These are phyloP conservation scores for Danionella dracula DNA, from an alignment of 2,797 vertebrate species.

Conservation along the genomic window DNA sequence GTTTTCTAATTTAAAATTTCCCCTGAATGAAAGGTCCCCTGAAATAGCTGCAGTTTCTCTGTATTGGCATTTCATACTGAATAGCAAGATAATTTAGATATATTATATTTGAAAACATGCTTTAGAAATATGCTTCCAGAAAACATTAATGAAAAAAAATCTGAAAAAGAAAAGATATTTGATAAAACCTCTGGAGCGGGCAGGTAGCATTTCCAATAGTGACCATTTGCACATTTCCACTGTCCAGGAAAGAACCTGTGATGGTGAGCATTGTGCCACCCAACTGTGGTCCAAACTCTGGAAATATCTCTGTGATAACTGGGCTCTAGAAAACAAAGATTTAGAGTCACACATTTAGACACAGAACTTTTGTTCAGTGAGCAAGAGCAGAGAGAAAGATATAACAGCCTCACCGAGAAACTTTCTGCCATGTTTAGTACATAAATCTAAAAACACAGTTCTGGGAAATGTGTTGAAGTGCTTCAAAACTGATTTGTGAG, in stretches of 20 bases:
- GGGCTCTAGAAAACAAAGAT: slow-evolving; percentile 71
- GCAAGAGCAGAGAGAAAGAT: not conserved
- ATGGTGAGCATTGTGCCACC: slow-evolving; percentile 88
- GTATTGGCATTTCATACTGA: no score
- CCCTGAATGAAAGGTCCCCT: no score
- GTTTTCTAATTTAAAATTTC: no score
- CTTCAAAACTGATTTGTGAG: not conserved
- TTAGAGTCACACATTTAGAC: not conserved
- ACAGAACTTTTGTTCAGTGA: not conserved
- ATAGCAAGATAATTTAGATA: no score
- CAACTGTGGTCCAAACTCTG: slow-evolving; percentile 85
- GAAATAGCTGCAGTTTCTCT: no score
- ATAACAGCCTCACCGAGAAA: no score
- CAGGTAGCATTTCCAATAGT: slow-evolving; percentile 70
- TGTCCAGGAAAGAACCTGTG: slow-evolving; percentile 78
- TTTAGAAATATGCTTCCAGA: no score
- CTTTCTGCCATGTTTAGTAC: not conserved
- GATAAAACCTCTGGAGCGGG: slow-evolving; percentile 63
- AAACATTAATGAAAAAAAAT: no score
- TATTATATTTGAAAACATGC: no score
- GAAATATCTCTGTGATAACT: slow-evolving; percentile 81
- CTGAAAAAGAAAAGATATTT: no score
- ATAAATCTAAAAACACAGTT: not conserved
- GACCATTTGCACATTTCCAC: slow-evolving; percentile 79
- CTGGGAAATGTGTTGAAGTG: not conserved